Percentiles rank a stretch among this genome's conserved stretches.
These are phyloP conservation scores for Leptobrachium leishanense DNA, from an alignment of 2,113 vertebrate species.

Conservation along the genomic window DNA sequence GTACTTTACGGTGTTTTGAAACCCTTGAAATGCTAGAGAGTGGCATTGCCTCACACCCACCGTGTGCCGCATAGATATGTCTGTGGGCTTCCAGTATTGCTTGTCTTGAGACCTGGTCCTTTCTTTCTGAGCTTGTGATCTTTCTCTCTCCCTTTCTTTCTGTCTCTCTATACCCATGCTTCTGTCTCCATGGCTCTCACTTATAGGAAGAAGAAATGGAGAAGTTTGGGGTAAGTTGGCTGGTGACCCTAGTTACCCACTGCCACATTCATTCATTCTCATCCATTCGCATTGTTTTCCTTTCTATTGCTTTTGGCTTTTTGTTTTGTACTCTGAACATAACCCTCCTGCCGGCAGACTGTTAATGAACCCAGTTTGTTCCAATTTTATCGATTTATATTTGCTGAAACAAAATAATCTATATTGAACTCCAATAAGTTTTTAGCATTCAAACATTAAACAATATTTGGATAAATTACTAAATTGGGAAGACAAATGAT, in stretches of 20 bases:
- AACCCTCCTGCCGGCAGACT: slow-evolving; percentile 63
- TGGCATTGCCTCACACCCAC: neutral
- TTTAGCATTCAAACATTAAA: too few relatives aligned
- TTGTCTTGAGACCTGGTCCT: slow-evolving; percentile 78
- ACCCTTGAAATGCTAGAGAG: neutral
- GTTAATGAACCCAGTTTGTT: slow-evolving; percentile 4
- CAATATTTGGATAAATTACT: too few relatives aligned
- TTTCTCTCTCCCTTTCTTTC: slow-evolving; percentile 68
- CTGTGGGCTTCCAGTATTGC: slow-evolving; percentile 74
- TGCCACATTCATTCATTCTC: slow-evolving; percentile 40
- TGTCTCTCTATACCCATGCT: slow-evolving; percentile 81
- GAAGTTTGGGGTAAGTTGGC: slow-evolving; percentile 97
- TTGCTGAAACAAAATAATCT: neutral
- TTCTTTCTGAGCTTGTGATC: slow-evolving; percentile 92
- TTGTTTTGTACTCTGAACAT: slow-evolving; percentile 56
- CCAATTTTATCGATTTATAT: neutral
- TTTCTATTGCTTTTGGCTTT: slow-evolving; percentile 67
- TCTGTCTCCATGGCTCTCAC: slow-evolving; percentile 88
- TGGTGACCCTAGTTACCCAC: slow-evolving; percentile 64
- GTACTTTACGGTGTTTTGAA: neutral
- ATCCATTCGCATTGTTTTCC: slow-evolving; percentile 60
- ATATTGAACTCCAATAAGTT: neutral
- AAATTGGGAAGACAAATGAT: too few relatives aligned
- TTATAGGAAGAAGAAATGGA: slow-evolving; percentile 99
- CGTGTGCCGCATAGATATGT: slow-evolving; percentile 59